phyloP scores from a whole-genome alignment of 2,113 vertebrate species.

The Tragelaphus scriptus region DNA sequence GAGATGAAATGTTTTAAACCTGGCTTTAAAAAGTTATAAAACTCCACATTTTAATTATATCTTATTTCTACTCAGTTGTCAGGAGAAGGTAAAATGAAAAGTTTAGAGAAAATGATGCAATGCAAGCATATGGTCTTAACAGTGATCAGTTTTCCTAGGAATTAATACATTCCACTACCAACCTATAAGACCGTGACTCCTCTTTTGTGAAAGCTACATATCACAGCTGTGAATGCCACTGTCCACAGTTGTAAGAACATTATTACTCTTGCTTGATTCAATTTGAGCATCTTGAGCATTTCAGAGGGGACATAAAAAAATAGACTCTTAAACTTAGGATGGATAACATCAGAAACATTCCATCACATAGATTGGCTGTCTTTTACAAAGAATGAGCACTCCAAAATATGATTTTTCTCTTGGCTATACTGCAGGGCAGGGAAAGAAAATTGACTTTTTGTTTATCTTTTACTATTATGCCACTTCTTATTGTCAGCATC shows the following conservation, averaged over 20 bases:
- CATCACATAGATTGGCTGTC: background rate
- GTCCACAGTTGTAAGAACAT: background rate
- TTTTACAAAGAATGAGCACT: background rate
- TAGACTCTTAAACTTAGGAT: background rate
- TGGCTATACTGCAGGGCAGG: background rate
- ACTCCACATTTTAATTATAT: slow-evolving; percentile 24
- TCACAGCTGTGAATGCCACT: background rate
- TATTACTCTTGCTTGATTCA: slow-evolving; percentile 20
- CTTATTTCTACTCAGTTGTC: background rate
- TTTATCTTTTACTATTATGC: background rate
- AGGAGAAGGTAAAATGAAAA: slow-evolving; percentile 18
- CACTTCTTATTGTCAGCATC: background rate
- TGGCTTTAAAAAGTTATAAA: slow-evolving; percentile 37
- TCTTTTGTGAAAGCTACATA: slow-evolving; percentile 27
- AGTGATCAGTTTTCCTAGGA: background rate
- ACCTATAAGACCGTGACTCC: background rate
- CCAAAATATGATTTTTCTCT: background rate
- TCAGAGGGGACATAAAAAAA: background rate
- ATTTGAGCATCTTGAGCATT: slow-evolving; percentile 2
- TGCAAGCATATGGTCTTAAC: slow-evolving; percentile 18
- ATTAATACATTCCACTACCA: background rate
- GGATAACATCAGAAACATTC: background rate
- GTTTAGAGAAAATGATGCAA: background rate
- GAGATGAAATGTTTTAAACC: slow-evolving; percentile 50
- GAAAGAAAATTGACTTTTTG: background rate